Base-by-base conservation (phyloP, 2,888 invertebrate species). In the Pammene fasciana region DNA sequence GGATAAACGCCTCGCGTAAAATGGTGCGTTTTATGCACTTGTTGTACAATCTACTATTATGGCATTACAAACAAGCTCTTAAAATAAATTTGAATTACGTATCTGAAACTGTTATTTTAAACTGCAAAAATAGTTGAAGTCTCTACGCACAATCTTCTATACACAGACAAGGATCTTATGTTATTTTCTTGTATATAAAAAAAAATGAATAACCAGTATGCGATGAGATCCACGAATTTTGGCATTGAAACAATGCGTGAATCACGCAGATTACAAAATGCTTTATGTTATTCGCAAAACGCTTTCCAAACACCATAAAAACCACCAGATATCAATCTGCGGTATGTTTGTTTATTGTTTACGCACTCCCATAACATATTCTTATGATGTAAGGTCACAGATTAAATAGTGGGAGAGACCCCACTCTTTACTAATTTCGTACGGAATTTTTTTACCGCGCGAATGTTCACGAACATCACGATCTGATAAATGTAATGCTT, bases 241-340 rank as follows among this genome's bases (percentile, higher is more conserved):
- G 36, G 50, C 57, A 65, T 68, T 50, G 57, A 52, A 64, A 52
- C 36, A 5, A 36, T 18, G 45, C 18, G 14, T 57, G 18, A 52
- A n/a, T 43, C 6, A 50, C 62, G 14, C 50, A 57, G 36, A 56
- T 64, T 57, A 52, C 38, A 55, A 56, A 48, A 56, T 26, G 16
- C 16, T 59, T 57, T 59, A 45, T 57, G 64, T 54, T 45, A 68
- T 59, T 52, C 52, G 52, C 57, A 16, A 65, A 52, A 52, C 34
- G 10, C 26, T 52, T 57, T 45, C 48, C 50, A 50, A 48, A 64
- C 43, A 59, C 64, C 57, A 70, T 65, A 60, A 70, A 55, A 26
- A 38, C 54, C 59, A 38, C 52, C 54, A 65, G 70, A 70, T 70
- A 70, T 48, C 26, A 55, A 70, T 70, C 70, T 65, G 54, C 60